A percentile compares a stretch with the other conserved stretches of the same genome.
Conservation (phyloP, 2,113 vertebrate species). For the Himantopus leucocephalus region DNA sequence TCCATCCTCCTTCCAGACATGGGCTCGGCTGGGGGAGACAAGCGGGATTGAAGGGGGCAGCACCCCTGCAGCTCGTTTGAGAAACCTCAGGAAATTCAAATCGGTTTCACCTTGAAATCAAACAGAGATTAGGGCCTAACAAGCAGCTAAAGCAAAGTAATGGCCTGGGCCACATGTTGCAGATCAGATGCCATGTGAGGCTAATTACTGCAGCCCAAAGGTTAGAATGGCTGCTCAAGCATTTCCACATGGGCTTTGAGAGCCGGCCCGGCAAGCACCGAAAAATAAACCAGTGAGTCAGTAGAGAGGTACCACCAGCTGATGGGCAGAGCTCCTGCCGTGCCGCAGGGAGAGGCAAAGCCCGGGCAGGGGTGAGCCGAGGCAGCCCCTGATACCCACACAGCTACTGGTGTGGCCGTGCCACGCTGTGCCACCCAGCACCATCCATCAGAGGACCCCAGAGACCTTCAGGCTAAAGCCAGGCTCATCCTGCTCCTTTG, state of each 20-base stretch:
- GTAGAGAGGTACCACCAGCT: background rate
- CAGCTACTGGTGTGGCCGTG: background rate
- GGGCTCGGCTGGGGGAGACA: background rate
- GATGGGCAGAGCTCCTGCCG: background rate
- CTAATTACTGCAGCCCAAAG: constrained; percentile 46
- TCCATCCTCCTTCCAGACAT: background rate
- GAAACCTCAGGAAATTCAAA: constrained; percentile 50
- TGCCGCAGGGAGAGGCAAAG: background rate
- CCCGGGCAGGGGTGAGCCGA: fast-evolving
- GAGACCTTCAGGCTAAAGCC: background rate
- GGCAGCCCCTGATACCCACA: background rate
- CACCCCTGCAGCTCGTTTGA: background rate
- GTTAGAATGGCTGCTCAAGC: constrained; percentile 20
- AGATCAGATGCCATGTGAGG: constrained; percentile 10
- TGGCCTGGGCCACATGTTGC: background rate
- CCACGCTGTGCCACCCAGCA: background rate
- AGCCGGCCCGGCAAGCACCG: background rate
- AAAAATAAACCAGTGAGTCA: background rate
- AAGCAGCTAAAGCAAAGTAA: background rate
- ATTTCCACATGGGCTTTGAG: constrained; percentile 20
- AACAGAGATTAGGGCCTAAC: constrained; percentile 56
- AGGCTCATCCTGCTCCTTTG: background rate
- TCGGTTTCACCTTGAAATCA: constrained; percentile 50
- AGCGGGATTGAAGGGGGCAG: background rate
- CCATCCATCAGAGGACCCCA: background rate